Evolutionary conservation across 2,113 vertebrate species (phyloP).

Genomic region (Fulmarus glacialis): DNA sequence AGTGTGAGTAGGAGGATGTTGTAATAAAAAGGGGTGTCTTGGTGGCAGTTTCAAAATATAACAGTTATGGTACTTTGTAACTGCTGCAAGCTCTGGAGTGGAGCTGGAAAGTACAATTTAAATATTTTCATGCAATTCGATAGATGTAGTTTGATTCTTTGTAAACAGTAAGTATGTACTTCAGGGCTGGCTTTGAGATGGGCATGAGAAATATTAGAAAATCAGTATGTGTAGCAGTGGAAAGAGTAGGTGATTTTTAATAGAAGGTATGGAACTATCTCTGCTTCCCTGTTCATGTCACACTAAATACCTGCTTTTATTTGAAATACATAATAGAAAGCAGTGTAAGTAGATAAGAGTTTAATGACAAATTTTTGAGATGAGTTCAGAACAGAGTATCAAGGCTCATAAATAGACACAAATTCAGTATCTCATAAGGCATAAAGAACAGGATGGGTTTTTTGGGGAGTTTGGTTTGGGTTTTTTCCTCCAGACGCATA

Average conservation of each 20-base stretch:
- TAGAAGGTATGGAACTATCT: background rate
- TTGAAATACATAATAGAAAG: background rate
- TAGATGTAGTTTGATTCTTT: background rate
- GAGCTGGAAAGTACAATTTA: background rate
- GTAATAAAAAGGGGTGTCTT: background rate
- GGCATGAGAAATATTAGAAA: background rate
- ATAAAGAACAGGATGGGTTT: background rate
- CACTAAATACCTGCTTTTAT: background rate
- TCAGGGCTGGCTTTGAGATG: background rate
- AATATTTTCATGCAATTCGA: background rate
- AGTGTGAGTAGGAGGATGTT: background rate
- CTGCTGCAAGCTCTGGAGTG: background rate
- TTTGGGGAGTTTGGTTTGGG: accelerated
- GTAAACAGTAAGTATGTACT: background rate
- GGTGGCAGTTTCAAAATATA: background rate
- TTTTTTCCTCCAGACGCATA: background rate
- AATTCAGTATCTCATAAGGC: background rate
- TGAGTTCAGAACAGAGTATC: background rate
- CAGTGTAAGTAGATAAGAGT: background rate
- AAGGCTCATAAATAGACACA: background rate
- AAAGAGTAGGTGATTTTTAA: background rate
- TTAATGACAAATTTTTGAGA: background rate
- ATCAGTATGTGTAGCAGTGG: background rate
- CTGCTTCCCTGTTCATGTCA: background rate
- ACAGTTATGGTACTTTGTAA: background rate